A percentile compares a stretch with the other conserved stretches of the same genome.
Evolutionary conservation across 2,113 vertebrate species (phyloP).

Genomic region (Notarius lentiginosus): DNA sequence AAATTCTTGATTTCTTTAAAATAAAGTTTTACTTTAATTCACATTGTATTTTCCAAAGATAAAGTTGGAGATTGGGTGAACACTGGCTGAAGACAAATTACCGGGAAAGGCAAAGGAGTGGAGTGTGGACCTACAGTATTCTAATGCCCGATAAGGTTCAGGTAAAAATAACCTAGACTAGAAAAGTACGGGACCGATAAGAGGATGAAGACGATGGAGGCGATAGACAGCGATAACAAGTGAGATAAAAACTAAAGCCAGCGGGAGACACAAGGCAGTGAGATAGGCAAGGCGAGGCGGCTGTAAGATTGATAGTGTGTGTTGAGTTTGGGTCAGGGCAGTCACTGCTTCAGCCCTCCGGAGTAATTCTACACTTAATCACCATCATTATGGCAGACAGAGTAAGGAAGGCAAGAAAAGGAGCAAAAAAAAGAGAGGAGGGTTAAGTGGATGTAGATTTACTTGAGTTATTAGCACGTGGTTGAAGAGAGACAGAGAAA

Average conservation of each 20-base stretch:
- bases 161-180: slow-evolving; percentile 24
- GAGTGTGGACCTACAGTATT: slow-evolving; percentile 3
- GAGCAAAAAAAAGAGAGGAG: slow-evolving; percentile 40
- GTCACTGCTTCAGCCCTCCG: slow-evolving; percentile 51
- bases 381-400: slow-evolving; percentile 59
- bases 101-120: not conserved
- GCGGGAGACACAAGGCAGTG: slow-evolving; percentile 23
- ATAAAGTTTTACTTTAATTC: not conserved
- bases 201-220: slow-evolving; percentile 16
- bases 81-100: slow-evolving; percentile 5
- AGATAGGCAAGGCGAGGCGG: slow-evolving; percentile 38
- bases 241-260: slow-evolving; percentile 38
- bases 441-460: slow-evolving; percentile 56
- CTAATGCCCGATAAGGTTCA: slow-evolving; percentile 5
- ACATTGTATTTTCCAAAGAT: slow-evolving; percentile 5
- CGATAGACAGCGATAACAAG: slow-evolving; percentile 42
- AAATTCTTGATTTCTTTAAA: not conserved
- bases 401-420: slow-evolving; percentile 20
- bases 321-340: slow-evolving; percentile 58
- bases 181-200: slow-evolving; percentile 1
- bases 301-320: slow-evolving; percentile 58
- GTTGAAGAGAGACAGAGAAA: slow-evolving; percentile 44
- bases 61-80: not conserved
- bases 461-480: slow-evolving; percentile 68
- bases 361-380: slow-evolving; percentile 64